A percentile compares a stretch with the other conserved stretches of the same genome.
These are phyloP conservation scores for Albula glossodonta DNA, from an alignment of 2,113 vertebrate genomes.

Conservation along the genomic window DNA sequence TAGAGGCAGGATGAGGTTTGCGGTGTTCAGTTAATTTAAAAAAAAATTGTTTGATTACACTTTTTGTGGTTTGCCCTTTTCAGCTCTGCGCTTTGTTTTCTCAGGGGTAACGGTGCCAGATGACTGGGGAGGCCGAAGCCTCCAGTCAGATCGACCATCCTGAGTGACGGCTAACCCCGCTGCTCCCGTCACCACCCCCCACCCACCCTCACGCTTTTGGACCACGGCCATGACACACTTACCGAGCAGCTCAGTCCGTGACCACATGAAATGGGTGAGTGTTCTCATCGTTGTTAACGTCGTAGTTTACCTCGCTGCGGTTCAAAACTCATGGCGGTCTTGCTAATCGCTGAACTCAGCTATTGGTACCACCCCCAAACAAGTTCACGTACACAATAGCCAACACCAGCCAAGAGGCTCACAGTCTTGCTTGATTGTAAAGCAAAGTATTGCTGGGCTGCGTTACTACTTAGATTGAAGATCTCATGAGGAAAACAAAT, in stretches of 20 bases:
- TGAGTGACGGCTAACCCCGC: constrained; percentile 55
- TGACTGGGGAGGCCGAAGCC: constrained; percentile 70
- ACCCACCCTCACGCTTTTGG: constrained; percentile 70
- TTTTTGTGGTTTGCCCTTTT: constrained; percentile 36
- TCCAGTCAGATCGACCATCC: constrained; percentile 65
- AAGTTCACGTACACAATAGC: not conserved
- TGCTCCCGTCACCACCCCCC: constrained; percentile 42
- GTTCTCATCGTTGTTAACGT: constrained; percentile 55
- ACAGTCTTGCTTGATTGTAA: not conserved
- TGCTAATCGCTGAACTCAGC: not conserved
- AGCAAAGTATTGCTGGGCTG: not conserved
- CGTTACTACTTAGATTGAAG: not conserved
- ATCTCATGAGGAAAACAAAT: not conserved
- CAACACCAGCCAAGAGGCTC: not conserved
- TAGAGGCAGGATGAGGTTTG: too few relatives aligned
- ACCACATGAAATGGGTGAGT: constrained; percentile 82
- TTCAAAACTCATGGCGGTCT: not conserved
- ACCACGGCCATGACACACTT: constrained; percentile 74
- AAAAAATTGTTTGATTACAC: too few relatives aligned
- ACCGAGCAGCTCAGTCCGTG: constrained; percentile 73
- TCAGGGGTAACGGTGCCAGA: constrained; percentile 68
- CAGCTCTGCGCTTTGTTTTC: constrained; percentile 58
- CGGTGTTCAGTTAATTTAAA: too few relatives aligned
- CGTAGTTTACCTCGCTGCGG: not conserved
- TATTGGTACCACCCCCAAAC: not conserved